Evolutionary conservation across 2,113 vertebrate species (phyloP), one percentile per base, ranked within the genome.

Genomic region (Rhombomys opimus): DNA sequence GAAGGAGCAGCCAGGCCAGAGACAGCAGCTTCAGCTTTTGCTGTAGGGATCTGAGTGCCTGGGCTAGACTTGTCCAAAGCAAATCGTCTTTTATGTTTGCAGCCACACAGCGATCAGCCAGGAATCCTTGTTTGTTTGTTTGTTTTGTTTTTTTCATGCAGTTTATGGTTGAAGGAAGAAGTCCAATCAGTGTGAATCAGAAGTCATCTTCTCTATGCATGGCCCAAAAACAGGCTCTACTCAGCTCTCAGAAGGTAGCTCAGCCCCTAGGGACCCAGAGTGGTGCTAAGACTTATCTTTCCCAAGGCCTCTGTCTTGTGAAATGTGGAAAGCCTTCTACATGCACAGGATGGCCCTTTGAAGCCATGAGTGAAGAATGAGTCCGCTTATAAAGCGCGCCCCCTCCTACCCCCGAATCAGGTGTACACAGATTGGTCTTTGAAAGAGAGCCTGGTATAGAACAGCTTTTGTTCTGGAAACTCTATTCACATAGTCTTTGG

Each of bases 371-470:
- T 17, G 0, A 61, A 32, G 73, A 13, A 3, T 0, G 2, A 5
- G 0, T 12, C 5, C 0, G 0, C 54, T 38, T 57, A 30, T n/a
- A 6, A 38, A n/a, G n/a, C n/a, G n/a, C n/a, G n/a, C n/a, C n/a
- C n/a, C n/a, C 50, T 7, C 11, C n/a, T 72, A 81, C 52, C 35
- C 0, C 38, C 15, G 7, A 41, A 3, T 52, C 38, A 75, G 12
- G 7, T 10, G 22, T 77, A 13, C 41, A 65, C 1, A 17, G 22
- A 38, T 38, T 3, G 18, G 23, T 81, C 59, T 65, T 18, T 57
- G 50, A n/a, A 67, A 38, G 14, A 30, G 15, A 87, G 20, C n/a
- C 15, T 4, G 68, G 50, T 75, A 54, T 54, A 57, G 27, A 50
- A 25, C 1, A n/a, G 75, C 50, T 38, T n/a, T 0, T 1, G 13